Conservation (phyloP, 2,113 vertebrate species). For the Strix aluco region DNA sequence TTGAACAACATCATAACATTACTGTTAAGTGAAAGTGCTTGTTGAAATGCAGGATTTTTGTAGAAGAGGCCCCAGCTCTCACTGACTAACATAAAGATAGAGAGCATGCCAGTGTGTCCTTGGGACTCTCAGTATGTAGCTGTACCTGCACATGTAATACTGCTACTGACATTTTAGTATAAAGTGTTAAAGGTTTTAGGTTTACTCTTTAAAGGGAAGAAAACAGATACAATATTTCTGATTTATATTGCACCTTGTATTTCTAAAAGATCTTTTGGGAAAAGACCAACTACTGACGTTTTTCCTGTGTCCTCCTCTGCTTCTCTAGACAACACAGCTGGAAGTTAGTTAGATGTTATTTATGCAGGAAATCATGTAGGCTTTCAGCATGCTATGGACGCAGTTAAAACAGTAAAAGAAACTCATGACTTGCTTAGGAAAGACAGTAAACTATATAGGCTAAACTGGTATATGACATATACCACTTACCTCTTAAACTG, state of each 20-base stretch:
- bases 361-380: background rate
- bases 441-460: background rate
- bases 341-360: background rate
- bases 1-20: background rate
- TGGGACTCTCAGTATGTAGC: background rate
- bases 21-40: background rate
- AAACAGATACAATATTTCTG: background rate
- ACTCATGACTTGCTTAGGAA: background rate
- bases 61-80: background rate
- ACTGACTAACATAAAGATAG: rapidly evolving
- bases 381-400: background rate
- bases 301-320: background rate
- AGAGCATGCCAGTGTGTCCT: background rate
- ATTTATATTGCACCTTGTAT: background rate
- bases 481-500: background rate
- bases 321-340: background rate
- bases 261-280: background rate
- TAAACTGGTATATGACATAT: background rate
- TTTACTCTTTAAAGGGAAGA: background rate
- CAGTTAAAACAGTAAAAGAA: background rate
- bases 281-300: background rate
- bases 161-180: background rate
- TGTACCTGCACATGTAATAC: background rate
- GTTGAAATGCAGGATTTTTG: background rate
- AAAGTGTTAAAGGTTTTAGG: background rate